Base-by-base conservation (phyloP, 2,797 vertebrate genomes). In the Oreonectes daqikongensis region DNA sequence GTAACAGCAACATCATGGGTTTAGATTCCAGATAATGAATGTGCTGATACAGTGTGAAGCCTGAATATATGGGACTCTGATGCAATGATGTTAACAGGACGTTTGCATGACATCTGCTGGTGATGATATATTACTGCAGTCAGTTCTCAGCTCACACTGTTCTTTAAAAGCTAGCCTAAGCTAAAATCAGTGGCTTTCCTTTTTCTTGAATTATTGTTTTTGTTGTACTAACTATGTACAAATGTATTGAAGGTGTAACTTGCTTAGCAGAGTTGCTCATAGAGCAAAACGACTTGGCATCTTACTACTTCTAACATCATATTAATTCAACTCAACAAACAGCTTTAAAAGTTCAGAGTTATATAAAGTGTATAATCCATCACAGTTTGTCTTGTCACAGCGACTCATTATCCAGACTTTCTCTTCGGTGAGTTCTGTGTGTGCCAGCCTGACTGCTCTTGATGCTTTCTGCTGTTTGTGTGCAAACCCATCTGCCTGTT, bases 381-480 rank as follows among this genome's bases (percentile, higher is more conserved):
- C 89, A 91, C 90, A 87, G 88, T 91, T 90, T 88, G 87, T 92
- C 89, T 90, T 88, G 86, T 89, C 85, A 83, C 88, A 68, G 68
- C 20, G 90, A 69, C 92, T 93, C 92, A 93, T 93, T 94, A 94
- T 91, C 67, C 67, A 92, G 82, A 73, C 89, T 81, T 82, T 88
- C 87, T 91, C 91, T 91, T 87, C 90, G 91, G 90, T 86, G 86
- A 88, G 90, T 92, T 90, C 89, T 91, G 91, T 90, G 90, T 91
- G 89, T 91, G 92, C 92, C 93, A 92, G 90, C 88, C 91, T 94
- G 90, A 87, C 88, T 89, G 87, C 90, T 93, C 91, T 93, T 93
- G 92, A 93, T 94, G 93, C 93, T 84, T 92, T 92, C 90, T 83
- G 91, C 90, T 92, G 92, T 93, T 94, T 93, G 91, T 93, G 92